Conservation (phyloP, 2,797 vertebrate species). For the Lacerta agilis region DNA sequence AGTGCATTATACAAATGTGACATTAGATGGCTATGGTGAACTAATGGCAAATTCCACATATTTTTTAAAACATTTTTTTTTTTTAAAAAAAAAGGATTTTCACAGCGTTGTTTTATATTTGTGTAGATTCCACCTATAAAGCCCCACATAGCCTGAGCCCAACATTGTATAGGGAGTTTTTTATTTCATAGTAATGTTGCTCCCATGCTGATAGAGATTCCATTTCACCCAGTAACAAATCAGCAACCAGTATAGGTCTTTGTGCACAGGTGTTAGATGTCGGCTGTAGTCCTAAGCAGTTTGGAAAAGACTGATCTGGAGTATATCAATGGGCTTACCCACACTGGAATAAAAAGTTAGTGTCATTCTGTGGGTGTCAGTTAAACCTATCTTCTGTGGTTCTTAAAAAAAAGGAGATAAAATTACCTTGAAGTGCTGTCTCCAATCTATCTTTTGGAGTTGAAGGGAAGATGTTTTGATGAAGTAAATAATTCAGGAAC, state of each 20-base stretch:
- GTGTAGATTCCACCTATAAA: not conserved
- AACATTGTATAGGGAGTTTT: not conserved
- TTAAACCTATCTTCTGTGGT: not conserved
- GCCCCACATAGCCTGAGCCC: not conserved
- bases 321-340: not conserved
- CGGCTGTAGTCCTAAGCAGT: too few species aligned
- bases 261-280: too few species aligned
- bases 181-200: not conserved
- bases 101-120: too few species aligned
- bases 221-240: not conserved
- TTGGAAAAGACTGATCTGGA: too few species aligned
- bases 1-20: too few species aligned
- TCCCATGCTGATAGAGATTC: not conserved
- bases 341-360: not conserved
- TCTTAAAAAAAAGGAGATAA: not conserved
- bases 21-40: too few species aligned
- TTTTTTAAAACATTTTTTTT: too few species aligned
- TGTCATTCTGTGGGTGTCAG: not conserved
- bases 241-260: too few species aligned
- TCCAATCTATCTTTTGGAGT: not conserved
- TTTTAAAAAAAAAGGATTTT: too few species aligned
- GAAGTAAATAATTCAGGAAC: not conserved
- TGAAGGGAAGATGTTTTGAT: not conserved
- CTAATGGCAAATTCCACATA: too few species aligned
- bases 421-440: not conserved